Conservation (phyloP, 92 coral and sea anemone species). For the Porites rus region DNA sequence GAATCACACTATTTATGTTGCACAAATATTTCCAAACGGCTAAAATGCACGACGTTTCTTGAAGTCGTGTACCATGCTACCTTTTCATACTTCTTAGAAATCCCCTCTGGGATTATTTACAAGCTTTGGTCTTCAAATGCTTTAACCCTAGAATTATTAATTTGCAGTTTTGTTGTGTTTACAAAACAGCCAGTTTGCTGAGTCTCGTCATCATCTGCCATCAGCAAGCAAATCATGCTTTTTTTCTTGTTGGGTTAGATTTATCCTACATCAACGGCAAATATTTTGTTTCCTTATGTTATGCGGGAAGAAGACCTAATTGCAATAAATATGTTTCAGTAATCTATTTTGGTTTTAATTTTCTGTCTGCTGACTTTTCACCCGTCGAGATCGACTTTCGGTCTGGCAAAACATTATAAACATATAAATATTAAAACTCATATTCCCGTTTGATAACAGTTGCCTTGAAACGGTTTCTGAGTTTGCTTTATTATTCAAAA, state of each 20-base stretch:
- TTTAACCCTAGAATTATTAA: conserved; percentile 24
- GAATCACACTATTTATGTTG: neutral
- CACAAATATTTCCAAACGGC: neutral
- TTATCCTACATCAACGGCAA: too few relatives aligned
- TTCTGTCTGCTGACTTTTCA: conserved; percentile 5
- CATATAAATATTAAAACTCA: conserved; percentile 11
- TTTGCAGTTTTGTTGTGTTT: conserved; percentile 40
- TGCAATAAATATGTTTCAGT: neutral
- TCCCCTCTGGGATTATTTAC: neutral
- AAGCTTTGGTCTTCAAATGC: neutral
- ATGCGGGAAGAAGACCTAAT: neutral
- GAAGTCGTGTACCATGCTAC: neutral
- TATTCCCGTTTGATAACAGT: neutral
- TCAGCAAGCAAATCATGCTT: neutral
- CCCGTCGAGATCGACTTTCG: conserved; percentile 20
- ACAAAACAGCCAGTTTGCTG: conserved; percentile 39
- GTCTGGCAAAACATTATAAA: neutral
- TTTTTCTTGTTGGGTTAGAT: neutral
- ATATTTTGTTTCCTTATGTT: conserved; percentile 1
- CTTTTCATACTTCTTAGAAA: neutral
- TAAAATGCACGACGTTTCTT: neutral
- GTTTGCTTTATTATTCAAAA: neutral
- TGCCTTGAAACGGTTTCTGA: neutral
- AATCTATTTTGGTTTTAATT: neutral
- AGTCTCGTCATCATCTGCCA: neutral